Percentiles rank a stretch among this genome's conserved stretches.
phyloP scores from a whole-genome alignment of 2,113 vertebrate species.

The Cettia cetti region DNA sequence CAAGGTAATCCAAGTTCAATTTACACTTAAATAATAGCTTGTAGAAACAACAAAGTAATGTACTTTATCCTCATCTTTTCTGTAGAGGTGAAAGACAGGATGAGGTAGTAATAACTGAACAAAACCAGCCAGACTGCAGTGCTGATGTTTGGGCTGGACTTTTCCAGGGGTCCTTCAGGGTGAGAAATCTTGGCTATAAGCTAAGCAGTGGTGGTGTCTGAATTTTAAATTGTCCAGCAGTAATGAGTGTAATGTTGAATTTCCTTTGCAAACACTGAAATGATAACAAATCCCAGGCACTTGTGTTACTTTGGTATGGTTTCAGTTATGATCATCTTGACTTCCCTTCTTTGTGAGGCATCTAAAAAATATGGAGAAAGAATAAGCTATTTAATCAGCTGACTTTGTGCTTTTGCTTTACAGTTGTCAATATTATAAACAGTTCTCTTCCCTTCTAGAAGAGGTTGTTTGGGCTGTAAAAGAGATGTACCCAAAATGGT shows the following conservation, averaged over 20 bases:
- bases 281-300: not conserved
- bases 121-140: not conserved
- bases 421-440: not conserved
- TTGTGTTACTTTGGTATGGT: not conserved
- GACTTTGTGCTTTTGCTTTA: not conserved
- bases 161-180: not conserved
- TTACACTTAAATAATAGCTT: not conserved
- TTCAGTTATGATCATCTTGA: not conserved
- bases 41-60: not conserved
- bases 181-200: not conserved
- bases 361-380: not conserved
- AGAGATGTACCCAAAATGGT: not conserved
- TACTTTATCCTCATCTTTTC: not conserved
- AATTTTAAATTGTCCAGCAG: not conserved
- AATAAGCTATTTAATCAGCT: not conserved
- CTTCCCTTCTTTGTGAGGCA: not conserved
- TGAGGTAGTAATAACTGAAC: not conserved
- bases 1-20: not conserved
- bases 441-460: not conserved
- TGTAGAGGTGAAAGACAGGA: not conserved
- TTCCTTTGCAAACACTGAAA: not conserved
- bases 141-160: not conserved
- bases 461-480: not conserved
- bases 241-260: not conserved
- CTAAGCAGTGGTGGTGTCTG: not conserved